phyloP scores from a whole-genome alignment of 2,888 invertebrate species.

The Acleris sparsana region DNA sequence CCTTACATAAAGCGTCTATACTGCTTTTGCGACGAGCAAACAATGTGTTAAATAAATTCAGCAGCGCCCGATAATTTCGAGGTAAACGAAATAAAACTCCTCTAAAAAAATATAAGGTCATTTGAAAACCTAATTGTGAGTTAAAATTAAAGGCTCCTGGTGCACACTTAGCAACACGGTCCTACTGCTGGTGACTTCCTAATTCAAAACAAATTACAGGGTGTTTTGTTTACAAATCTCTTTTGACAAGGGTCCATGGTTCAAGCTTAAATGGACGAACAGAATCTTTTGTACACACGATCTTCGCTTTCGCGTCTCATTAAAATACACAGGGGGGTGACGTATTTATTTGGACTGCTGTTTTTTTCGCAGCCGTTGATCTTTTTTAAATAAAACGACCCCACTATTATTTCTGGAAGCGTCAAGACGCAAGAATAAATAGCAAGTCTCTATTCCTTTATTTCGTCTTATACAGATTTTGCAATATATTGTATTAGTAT shows the following conservation, averaged over 20 bases:
- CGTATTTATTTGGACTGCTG: background rate
- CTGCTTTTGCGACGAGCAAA: slow-evolving; percentile 2
- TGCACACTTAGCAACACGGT: slow-evolving; percentile 31
- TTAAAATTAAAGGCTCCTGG: slow-evolving; percentile 33
- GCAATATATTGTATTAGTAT: too few relatives aligned
- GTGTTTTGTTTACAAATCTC: slow-evolving; percentile 73
- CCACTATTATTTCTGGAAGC: background rate
- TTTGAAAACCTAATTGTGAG: slow-evolving; percentile 24
- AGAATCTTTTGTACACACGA: slow-evolving; percentile 36
- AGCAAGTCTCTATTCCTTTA: too few relatives aligned
- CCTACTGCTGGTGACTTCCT: slow-evolving; percentile 58
- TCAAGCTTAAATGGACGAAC: slow-evolving; percentile 46
- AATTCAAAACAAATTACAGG: slow-evolving; percentile 71
- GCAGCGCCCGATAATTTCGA: background rate
- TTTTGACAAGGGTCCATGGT: slow-evolving; percentile 70
- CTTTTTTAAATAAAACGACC: background rate
- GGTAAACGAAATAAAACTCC: background rate
- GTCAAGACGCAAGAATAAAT: too few relatives aligned
- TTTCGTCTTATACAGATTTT: too few relatives aligned
- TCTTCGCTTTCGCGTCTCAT: slow-evolving; percentile 34
- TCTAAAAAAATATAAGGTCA: too few relatives aligned
- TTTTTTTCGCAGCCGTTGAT: background rate
- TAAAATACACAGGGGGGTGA: slow-evolving; percentile 22
- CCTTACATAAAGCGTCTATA: slow-evolving; percentile 2
- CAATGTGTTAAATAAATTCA: background rate